These are phyloP conservation scores for Ailurus styani DNA, from an alignment of 2,113 vertebrate genomes.

Conservation along the genomic window DNA sequence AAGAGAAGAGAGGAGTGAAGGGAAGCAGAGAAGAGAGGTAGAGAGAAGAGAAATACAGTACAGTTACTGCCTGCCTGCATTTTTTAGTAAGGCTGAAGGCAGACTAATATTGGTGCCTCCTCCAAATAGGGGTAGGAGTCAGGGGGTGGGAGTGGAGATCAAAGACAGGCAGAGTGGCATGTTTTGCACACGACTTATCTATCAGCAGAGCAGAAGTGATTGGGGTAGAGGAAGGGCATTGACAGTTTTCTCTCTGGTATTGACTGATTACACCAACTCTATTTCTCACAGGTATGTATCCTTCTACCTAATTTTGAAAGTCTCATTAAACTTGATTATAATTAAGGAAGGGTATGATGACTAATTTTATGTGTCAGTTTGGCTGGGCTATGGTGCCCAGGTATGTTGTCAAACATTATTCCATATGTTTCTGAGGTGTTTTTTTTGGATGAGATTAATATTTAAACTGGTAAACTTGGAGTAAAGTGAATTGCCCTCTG, in stretches of 20 bases:
- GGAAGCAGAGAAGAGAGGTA: not conserved
- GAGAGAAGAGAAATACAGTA: not conserved
- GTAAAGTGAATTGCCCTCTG: not conserved
- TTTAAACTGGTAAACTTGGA: not conserved
- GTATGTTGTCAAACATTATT: not conserved
- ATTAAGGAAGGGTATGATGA: not conserved
- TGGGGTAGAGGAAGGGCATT: not conserved
- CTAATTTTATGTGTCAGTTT: not conserved
- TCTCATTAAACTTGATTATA: not conserved
- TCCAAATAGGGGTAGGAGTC: fast-evolving
- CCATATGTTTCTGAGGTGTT: not conserved
- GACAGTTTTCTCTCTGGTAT: not conserved
- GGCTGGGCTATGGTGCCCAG: not conserved
- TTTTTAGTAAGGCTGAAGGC: not conserved
- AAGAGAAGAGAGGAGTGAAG: not conserved
- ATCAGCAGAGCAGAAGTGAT: not conserved
- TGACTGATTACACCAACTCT: not conserved
- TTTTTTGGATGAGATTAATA: not conserved
- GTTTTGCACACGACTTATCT: not conserved
- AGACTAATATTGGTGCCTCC: not conserved
- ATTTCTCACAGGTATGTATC: not conserved
- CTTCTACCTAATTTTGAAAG: not conserved
- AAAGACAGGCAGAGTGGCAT: not conserved
- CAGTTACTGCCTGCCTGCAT: not conserved
- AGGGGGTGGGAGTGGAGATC: fast-evolving